phyloP scores from a whole-genome alignment of 2,888 invertebrate species.

The Pachymerium ferrugineum region DNA sequence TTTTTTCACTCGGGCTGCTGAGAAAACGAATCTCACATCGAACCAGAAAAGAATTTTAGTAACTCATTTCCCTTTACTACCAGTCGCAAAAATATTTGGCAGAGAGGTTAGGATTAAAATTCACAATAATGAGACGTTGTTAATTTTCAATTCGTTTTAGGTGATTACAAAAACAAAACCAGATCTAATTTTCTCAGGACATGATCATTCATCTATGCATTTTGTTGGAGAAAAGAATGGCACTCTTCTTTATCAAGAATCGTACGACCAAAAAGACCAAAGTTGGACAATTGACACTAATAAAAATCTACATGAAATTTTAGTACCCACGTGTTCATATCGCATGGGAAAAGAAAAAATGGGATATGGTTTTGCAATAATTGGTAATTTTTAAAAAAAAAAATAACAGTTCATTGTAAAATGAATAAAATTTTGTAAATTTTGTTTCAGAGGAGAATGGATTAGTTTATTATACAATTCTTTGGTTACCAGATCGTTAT shows the following conservation, averaged over 20 bases:
- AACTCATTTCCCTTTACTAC: conserved; percentile 67
- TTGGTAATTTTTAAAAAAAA: conserved; percentile 55
- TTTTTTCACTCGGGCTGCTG: conserved; percentile 34
- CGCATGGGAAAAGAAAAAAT: conserved; percentile 85
- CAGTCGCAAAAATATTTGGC: conserved; percentile 53
- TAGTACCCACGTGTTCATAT: conserved; percentile 91
- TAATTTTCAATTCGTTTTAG: neutral
- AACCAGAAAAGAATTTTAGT: conserved; percentile 56
- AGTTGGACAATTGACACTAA: neutral
- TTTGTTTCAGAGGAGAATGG: no score
- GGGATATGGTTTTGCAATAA: conserved; percentile 76
- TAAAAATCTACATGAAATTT: conserved; percentile 62
- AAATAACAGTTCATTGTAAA: neutral
- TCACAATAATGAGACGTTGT: no score
- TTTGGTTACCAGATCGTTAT: no score
- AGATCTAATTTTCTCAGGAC: conserved; percentile 53
- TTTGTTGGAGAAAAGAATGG: neutral
- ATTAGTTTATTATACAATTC: no score
- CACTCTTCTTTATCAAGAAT: neutral
- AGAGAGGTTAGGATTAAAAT: conserved; percentile 40
- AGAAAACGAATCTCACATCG: neutral
- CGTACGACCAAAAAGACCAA: neutral
- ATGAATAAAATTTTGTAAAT: no score
- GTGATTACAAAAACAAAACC: conserved; percentile 50
- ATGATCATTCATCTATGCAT: conserved; percentile 46